Base-by-base conservation (phyloP, 2,113 vertebrate species). In the Syrmaticus mikado region DNA sequence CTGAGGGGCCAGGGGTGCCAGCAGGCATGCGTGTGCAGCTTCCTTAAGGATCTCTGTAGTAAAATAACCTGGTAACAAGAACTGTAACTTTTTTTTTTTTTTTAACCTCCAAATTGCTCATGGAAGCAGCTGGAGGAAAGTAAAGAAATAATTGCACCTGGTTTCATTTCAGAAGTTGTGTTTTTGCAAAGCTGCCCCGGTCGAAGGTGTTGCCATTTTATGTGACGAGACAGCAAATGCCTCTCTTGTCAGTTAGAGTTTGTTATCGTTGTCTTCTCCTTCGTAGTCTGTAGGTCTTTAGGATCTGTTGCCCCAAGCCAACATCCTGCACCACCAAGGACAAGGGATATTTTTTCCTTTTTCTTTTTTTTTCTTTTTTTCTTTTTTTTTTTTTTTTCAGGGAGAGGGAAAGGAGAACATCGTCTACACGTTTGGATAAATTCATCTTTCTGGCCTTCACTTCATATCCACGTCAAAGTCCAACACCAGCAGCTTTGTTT, bases 391-490 rank as follows among this genome's bases (percentile, higher is more conserved):
- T 34, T 94, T 70, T 85, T 94, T 78, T 45, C 72, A 90, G 85
- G 96, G 95, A 88, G 95, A 96, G 97, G 97, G 94, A 91, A 86
- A 95, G 97, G 97, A 97, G 96, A 93, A 97, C 95, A 97, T 96
- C 78, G 86, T 97, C 97, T 98, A 96, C 91, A 96, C 52, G 55
- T 97, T 95, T 96, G 97, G 98, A 98, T 97, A 97, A 97, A 97
- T 96, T 93, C 93, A 93, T 96, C 96, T 96, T 86, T 96, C 96
- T 95, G 95, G 89, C 96, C 90, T 97, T 99, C 99, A 99, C 98
- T 99, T 99, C 99, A 99, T 99, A 98, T 99, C 99, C 97, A 99
- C 99, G 84, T 99, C 99, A 95, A 99, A 99, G 98, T 99, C 99
- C 98, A 99, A 98, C 97, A 99, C 99, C 97, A 99, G 99, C 98